Evolutionary conservation across 2,113 vertebrate species (phyloP).

Genomic region (Brachirus orientalis): DNA sequence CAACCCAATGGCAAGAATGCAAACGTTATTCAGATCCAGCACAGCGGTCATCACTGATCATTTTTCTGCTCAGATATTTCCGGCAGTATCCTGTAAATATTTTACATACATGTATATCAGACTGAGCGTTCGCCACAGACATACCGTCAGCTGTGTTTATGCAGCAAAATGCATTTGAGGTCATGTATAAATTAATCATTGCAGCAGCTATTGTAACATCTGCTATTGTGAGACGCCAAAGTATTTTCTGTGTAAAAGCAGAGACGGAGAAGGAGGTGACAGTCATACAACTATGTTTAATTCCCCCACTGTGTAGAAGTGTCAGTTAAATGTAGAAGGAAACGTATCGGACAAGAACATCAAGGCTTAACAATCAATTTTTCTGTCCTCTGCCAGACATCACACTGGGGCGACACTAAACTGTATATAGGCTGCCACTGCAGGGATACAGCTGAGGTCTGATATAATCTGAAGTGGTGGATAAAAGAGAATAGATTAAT

Average conservation of each 20-base stretch:
- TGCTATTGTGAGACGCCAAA: constrained; percentile 33
- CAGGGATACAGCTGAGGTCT: constrained; percentile 54
- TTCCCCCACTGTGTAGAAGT: constrained; percentile 14
- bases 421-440: constrained; percentile 34
- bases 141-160: constrained; percentile 28
- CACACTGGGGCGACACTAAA: constrained; percentile 37
- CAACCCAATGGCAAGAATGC: constrained; percentile 41
- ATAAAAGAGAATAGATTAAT: constrained; percentile 77
- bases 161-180: constrained; percentile 59
- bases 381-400: constrained; percentile 36
- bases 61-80: constrained; percentile 22
- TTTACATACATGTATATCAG: constrained; percentile 36
- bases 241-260: constrained; percentile 35
- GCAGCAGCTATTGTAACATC: constrained; percentile 38
- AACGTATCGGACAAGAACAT: constrained; percentile 39
- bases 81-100: constrained; percentile 29
- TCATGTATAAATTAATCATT: constrained; percentile 60
- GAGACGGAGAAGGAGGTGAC: constrained; percentile 10
- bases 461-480: constrained; percentile 60
- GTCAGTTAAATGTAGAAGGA: constrained; percentile 38
- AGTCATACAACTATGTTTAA: constrained; percentile 23
- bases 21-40: constrained; percentile 43
- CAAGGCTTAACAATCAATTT: constrained; percentile 34
- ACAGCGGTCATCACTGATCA: constrained; percentile 40
- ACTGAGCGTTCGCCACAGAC: constrained; percentile 25